Percentiles rank a stretch among this genome's conserved stretches.
Evolutionary conservation across 2,113 vertebrate species (phyloP).

Genomic region (Climacteris rufus): DNA sequence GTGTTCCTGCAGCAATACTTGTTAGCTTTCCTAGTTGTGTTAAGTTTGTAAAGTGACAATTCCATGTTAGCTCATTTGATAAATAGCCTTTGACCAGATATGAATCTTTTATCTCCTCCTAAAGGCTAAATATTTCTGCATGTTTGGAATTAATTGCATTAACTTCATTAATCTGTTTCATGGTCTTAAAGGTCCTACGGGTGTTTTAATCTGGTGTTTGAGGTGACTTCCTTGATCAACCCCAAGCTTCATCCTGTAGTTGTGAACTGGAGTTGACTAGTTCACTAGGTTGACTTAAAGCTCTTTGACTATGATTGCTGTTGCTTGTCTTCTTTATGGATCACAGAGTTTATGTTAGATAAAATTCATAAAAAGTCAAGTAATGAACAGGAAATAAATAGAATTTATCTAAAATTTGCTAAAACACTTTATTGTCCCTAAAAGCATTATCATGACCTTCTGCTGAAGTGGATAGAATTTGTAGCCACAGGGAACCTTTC

Average conservation of each 20-base stretch:
- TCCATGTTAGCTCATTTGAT: not conserved
- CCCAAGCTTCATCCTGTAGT: slow-evolving; percentile 28
- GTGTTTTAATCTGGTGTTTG: slow-evolving; percentile 29
- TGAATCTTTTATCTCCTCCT: slow-evolving; percentile 13
- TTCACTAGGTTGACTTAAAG: slow-evolving; percentile 62
- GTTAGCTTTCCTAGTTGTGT: not conserved
- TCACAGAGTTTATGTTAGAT: slow-evolving; percentile 71
- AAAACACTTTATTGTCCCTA: slow-evolving; percentile 30
- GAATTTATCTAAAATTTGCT: slow-evolving; percentile 32
- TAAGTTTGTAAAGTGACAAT: slow-evolving; percentile 4
- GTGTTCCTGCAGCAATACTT: not conserved
- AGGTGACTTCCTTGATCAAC: slow-evolving; percentile 14
- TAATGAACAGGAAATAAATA: slow-evolving; percentile 15
- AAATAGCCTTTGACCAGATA: slow-evolving; percentile 19
- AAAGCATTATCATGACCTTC: slow-evolving; percentile 47
- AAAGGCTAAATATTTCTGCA: slow-evolving; percentile 45
- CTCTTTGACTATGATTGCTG: slow-evolving; percentile 54
- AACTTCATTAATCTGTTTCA: slow-evolving; percentile 47
- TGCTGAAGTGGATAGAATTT: not conserved
- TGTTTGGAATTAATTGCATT: slow-evolving; percentile 56
- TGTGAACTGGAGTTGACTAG: slow-evolving; percentile 68
- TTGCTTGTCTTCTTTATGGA: slow-evolving; percentile 72
- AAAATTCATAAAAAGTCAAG: slow-evolving; percentile 71
- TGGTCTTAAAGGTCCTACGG: slow-evolving; percentile 8
- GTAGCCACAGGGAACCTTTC: slow-evolving; percentile 27